phyloP scores from a whole-genome alignment of 2,888 invertebrate genomes.

The Stramonita haemastoma region DNA sequence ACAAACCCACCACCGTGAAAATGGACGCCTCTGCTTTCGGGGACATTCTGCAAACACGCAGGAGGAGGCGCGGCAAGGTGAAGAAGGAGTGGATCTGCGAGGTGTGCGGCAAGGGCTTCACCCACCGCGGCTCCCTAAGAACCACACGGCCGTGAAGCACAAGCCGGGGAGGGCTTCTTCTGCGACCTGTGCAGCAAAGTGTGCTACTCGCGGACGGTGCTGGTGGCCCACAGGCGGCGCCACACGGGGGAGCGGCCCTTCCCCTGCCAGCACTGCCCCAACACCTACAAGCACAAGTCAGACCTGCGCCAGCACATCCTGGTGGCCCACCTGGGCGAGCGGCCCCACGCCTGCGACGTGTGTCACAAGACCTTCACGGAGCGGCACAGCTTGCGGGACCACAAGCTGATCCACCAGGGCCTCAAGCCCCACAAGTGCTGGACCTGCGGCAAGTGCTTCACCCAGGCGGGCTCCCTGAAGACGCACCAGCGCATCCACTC shows the following conservation, averaged over 20 bases:
- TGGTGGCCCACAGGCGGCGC: conserved; percentile 13
- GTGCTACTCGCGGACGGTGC: neutral
- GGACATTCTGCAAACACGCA: neutral
- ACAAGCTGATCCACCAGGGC: conserved; percentile 37
- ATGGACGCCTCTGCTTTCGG: neutral
- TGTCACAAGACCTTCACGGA: conserved; percentile 20
- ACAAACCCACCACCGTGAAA: neutral
- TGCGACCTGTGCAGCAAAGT: conserved; percentile 18
- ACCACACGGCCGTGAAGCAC: neutral
- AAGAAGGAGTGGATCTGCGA: neutral
- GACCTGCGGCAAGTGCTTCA: conserved; percentile 45
- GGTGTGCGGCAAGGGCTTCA: neutral
- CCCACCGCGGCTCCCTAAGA: neutral
- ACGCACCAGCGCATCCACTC: conserved; percentile 47
- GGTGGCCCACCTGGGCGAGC: conserved; percentile 18
- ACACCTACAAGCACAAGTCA: conserved; percentile 39
- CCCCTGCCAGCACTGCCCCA: conserved; percentile 10
- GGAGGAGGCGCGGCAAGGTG: neutral
- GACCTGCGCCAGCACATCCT: conserved; percentile 23
- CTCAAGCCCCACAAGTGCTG: conserved; percentile 38
- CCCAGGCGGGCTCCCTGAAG: conserved; percentile 41
- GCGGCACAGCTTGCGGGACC: neutral
- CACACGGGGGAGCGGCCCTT: conserved; percentile 38
- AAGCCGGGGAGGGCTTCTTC: neutral
- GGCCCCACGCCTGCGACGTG: conserved; percentile 12